Evolutionary conservation across 2,888 invertebrate genomes (phyloP).

Genomic region (Koerneria pararmatus): DNA sequence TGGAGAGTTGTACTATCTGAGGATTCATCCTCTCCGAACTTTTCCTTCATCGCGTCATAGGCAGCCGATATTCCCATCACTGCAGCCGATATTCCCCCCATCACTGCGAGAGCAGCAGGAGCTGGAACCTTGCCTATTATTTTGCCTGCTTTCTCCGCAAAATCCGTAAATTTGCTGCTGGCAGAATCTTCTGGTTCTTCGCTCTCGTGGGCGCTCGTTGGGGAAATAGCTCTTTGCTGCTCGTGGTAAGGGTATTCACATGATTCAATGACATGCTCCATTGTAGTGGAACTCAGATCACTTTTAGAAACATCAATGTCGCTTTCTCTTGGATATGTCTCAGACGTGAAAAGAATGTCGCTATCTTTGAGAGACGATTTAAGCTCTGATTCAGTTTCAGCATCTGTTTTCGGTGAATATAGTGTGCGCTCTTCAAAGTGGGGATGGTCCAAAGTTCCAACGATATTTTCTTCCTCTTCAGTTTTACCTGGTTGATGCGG

Average conservation of each 20-base stretch:
- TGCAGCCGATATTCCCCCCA: no score
- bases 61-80: conserved; percentile 42
- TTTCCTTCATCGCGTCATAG: conserved; percentile 35
- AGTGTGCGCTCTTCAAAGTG: neutral
- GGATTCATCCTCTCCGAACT: conserved; percentile 27
- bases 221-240: neutral
- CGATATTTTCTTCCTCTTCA: conserved; percentile 13
- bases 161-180: conserved; percentile 11
- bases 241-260: neutral
- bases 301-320: no score
- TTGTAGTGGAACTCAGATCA: no score
- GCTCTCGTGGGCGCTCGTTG: neutral
- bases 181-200: conserved; percentile 2
- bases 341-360: neutral
- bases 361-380: conserved; percentile 8
- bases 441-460: neutral
- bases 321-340: conserved; percentile 8
- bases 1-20: no score
- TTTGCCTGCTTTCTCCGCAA: conserved; percentile 27
- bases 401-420: neutral
- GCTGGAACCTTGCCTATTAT: conserved; percentile 35
- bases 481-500: neutral
- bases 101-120: conserved; percentile 38
- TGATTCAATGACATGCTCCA: no score
- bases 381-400: conserved; percentile 24